Base-by-base conservation (phyloP, 2,888 invertebrate species). In the Tinea trinotella region DNA sequence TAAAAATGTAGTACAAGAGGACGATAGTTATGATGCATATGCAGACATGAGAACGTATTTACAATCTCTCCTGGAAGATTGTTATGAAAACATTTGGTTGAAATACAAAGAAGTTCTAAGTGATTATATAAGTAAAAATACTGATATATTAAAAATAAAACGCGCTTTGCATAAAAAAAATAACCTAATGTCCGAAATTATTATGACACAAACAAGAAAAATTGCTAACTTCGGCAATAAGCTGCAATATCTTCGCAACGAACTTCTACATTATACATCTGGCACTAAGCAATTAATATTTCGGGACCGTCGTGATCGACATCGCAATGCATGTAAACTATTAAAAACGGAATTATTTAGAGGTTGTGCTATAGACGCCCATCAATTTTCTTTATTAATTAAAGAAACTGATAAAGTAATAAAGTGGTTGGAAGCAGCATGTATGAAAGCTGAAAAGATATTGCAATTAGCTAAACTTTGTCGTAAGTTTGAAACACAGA, bases 401-500 rank as follows among this genome's bases (percentile, higher is more conserved):
- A 71, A 67, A 56, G 61, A 59, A 12, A 77, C 88, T 0, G 80
- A 86, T 57, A 66, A 68, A 12, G 59, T 76, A 9, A 59, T 84
- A 0, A 74, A 77, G 57, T 74, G 82, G 74, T 62, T 89, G 1
- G 67, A 77, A 58, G 62, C 62, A 2, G 72, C 83, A 0, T 62
- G 67, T 22, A 69, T 70, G 55, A 88, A 87, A 64, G 88, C 87
- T 3, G 82, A 87, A 56, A 82, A 80, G 61, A 82, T 90, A 52
- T 62, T 88, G 48, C 79, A 83, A 18, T 62, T 90, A 58, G 79
- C 83, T 19, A 75, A 76, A 17, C 71, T 87, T n/a, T 89, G 90
- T 59, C 70, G 86, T 34, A 89, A 88, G 65, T 86, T 82, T 61
- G 89, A 90, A 70, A 88, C 87, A 0, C 80, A 81, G 58, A 70